Evolutionary conservation across 2,888 invertebrate species (phyloP).

Genomic region (Tuta absoluta): DNA sequence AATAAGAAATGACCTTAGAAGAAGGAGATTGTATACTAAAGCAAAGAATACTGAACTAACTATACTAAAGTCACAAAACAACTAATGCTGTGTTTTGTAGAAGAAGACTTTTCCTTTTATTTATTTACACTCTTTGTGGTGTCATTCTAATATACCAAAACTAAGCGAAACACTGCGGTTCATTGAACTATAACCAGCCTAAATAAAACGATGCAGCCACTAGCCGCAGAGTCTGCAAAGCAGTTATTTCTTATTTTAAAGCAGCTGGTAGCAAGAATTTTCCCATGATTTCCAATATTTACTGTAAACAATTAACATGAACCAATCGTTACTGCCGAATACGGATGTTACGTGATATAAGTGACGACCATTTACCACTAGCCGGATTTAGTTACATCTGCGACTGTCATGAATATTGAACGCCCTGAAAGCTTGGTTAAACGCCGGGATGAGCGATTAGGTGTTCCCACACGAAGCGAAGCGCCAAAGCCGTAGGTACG

Average conservation of each 20-base stretch:
- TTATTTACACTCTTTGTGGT: neutral
- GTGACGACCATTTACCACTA: neutral
- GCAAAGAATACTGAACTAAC: too few relatives aligned
- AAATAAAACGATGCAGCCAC: neutral
- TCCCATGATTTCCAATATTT: too few relatives aligned
- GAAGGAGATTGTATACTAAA: neutral
- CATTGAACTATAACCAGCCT: neutral
- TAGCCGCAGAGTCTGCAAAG: neutral
- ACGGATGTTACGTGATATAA: neutral
- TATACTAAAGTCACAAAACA: neutral
- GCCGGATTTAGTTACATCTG: neutral
- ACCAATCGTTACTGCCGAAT: neutral
- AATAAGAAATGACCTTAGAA: neutral
- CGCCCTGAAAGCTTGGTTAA: neutral
- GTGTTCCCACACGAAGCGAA: constrained; percentile 31
- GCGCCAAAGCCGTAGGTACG: constrained; percentile 24
- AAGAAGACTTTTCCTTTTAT: neutral
- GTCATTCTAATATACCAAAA: neutral
- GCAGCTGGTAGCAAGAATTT: too few relatives aligned
- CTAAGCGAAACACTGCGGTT: neutral
- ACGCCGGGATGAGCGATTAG: constrained; percentile 22
- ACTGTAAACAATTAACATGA: neutral
- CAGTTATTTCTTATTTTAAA: neutral
- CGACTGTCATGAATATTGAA: neutral
- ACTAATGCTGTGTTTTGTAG: neutral